Conservation (phyloP, 2,888 invertebrate species). For the Dicycla oo region DNA sequence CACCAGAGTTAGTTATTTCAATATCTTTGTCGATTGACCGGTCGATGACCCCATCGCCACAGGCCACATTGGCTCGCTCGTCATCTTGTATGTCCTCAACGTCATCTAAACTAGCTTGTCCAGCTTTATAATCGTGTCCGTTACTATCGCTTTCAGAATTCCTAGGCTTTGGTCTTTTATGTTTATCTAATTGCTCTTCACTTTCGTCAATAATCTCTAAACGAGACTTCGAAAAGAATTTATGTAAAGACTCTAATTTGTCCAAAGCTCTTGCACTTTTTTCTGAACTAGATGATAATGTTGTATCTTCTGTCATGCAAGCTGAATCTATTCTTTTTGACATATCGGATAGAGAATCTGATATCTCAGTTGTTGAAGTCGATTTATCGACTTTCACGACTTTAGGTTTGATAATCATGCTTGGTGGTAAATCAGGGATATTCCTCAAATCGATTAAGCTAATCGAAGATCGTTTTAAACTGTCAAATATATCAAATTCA, state of each 20-base stretch:
- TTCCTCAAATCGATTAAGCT: conserved; percentile 85
- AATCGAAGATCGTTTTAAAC: conserved; percentile 80
- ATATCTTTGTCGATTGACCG: conserved; percentile 19
- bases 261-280: conserved; percentile 82
- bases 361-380: conserved; percentile 85
- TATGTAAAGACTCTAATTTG: conserved; percentile 84
- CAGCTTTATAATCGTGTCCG: conserved; percentile 68
- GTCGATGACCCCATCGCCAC: conserved; percentile 39
- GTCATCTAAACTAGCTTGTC: conserved; percentile 86
- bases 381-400: conserved; percentile 84
- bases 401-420: conserved; percentile 84
- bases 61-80: conserved; percentile 46
- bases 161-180: conserved; percentile 58
- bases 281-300: conserved; percentile 77
- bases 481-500: conserved; percentile 82
- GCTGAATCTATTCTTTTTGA: conserved; percentile 81
- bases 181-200: conserved; percentile 80
- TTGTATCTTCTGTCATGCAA: conserved; percentile 85
- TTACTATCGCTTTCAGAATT: conserved; percentile 51
- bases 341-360: conserved; percentile 81
- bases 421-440: conserved; percentile 86
- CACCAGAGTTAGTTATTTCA: conserved; percentile 3
- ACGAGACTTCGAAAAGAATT: conserved; percentile 85
- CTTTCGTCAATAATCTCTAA: conserved; percentile 87
- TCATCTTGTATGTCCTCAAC: conserved; percentile 86